Evolutionary conservation across 1,140 invertebrate genomes (phyloP).

Genomic region (Drosophila sucinea): DNA sequence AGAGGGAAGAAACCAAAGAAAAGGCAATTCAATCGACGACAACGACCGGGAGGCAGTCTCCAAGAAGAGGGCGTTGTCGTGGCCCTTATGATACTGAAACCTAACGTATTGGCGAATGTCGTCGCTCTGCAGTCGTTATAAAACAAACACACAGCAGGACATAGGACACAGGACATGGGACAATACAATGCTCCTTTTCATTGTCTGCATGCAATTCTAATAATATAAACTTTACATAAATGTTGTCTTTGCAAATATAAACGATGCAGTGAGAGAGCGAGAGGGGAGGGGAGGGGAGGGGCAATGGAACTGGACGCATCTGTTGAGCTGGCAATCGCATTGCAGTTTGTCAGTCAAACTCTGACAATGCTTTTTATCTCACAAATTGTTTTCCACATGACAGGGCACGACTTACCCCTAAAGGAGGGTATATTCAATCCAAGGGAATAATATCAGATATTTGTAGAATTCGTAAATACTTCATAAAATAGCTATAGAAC

Average conservation of each 20-base stretch:
- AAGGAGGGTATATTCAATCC: not conserved
- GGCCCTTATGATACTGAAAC: constrained; percentile 15
- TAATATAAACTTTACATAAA: constrained; percentile 79
- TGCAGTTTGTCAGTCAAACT: constrained; percentile 58
- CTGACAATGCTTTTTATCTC: constrained; percentile 42
- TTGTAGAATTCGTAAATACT: too few relatives aligned
- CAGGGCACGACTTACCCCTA: not conserved
- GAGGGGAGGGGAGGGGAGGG: not conserved
- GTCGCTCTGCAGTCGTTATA: constrained; percentile 54
- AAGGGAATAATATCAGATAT: not conserved
- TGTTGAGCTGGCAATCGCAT: constrained; percentile 63
- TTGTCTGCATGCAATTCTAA: constrained; percentile 63
- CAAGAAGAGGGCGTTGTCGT: constrained; percentile 20
- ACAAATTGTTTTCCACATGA: constrained; percentile 33
- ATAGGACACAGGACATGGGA: constrained; percentile 30
- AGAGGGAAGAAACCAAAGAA: constrained; percentile 28
- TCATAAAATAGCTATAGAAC: too few relatives aligned
- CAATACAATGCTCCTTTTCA: constrained; percentile 33
- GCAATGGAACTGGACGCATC: constrained; percentile 37
- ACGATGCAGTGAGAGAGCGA: constrained; percentile 21
- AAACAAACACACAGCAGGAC: constrained; percentile 52
- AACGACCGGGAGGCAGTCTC: not conserved
- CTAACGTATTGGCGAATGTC: constrained; percentile 70
- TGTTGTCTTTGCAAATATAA: constrained; percentile 74
- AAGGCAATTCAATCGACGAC: constrained; percentile 52